Evolutionary conservation across 2,797 vertebrate species (phyloP), one percentile per base, ranked within the genome.

Genomic region (Crenuchus spilurus): DNA sequence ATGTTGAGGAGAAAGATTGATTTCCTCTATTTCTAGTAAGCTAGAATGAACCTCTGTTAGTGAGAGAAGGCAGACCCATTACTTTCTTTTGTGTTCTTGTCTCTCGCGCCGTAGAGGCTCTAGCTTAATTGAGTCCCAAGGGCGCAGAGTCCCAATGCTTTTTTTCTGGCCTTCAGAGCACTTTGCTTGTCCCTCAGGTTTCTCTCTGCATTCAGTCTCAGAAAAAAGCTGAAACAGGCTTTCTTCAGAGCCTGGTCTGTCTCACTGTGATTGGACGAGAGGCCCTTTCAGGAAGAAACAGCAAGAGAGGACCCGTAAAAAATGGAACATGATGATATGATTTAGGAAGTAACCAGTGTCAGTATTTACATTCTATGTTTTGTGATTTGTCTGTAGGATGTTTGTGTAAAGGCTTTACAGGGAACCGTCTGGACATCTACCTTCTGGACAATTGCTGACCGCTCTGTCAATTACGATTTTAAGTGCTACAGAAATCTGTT

Each of bases 51-150:
- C 64, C 22, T 22, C 5, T 58, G 31, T 37, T 58, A 2, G 7
- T 31, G 55, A 73, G 49, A 35, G 72, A 55, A 61, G 64, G 49
- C 58, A 71, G 74, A 35, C 44, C 63, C 16, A 54, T 62, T 28
- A 26, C 20, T 42, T 49, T 31, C 4, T 10, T 44, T n/a, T 9
- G 58, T 78, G 70, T 65, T 74, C 49, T 73, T 63, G 33, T 73
- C 54, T 31, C 73, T 72, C 22, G 51, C 65, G 66, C 69, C 60
- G 54, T 80, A 58, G 52, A 37, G 33, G 14, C 35, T 49, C 64
- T 69, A 5, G 20, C 41, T 51, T 78, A 83, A 81, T 77, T 77
- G 71, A 66, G 67, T 80, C 79, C 71, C 67, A 37, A 18, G 64
- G 77, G 79, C 44, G 33, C 41, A 6, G 31, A 39, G 20, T 42